Evolutionary conservation across 1,140 invertebrate species (phyloP), one percentile per base, ranked within the genome.

Genomic region (Hyphantria cunea): DNA sequence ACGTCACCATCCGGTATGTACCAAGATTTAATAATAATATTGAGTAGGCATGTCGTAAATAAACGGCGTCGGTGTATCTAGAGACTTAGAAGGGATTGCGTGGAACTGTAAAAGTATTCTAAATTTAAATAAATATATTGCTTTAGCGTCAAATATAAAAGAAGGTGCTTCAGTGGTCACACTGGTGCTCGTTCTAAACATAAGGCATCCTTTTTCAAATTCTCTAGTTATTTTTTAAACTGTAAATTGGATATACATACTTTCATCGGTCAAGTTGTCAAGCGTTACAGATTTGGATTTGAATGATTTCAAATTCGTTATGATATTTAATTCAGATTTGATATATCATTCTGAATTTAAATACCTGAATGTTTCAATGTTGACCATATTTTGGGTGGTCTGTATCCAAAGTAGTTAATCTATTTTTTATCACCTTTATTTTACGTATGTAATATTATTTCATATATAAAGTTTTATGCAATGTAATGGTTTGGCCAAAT

Each of bases 401-500:
- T 47, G 63, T 80, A 74, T 74, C n/a, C n/a, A n/a, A n/a, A n/a
- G n/a, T n/a, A n/a, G n/a, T 82, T 25, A 25, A 25, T 3, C 17
- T 25, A 25, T 25, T 54, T 72, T 79, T 77, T 74, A 70, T 70
- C 68, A 69, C 68, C 50, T 50, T 71, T 76, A 77, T 69, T 58
- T 72, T 72, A 76, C 70, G 74, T 78, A 72, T 25, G 25, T 64
- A n/a, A 71, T 76, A 47, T 86, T 76, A 76, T 80, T 85, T 78
- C 77, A 78, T 66, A 69, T 84, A 68, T 84, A 82, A 80, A 80
- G 64, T 76, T 89, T 78, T 80, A 85, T 76, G 74, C 76, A 84
- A 75, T 86, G 81, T 88, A 89, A 89, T 88, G 86, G 84, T 88
- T 89, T 89, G 84, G 84, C 84, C 86, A 89, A 88, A 88, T 89